These are phyloP conservation scores for Plumapathes pennacea DNA, from an alignment of 92 coral and sea anemone genomes.

Conservation along the genomic window DNA sequence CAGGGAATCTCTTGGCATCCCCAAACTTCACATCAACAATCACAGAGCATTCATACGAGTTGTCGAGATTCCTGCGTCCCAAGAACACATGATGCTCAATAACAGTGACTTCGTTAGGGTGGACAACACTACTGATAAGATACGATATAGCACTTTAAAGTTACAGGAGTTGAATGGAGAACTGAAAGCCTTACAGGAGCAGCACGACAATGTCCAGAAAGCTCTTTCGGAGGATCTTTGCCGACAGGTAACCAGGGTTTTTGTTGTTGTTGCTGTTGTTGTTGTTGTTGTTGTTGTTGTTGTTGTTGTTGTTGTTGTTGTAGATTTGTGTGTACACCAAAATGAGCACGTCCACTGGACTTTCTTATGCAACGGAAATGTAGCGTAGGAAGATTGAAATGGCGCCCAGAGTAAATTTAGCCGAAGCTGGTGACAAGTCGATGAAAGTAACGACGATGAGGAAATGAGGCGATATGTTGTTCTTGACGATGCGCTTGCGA, in stretches of 20 bases:
- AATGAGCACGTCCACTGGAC: no score
- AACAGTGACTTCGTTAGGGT: slow-evolving; percentile 70
- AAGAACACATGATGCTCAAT: slow-evolving; percentile 23
- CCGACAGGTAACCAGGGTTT: slow-evolving; percentile 84
- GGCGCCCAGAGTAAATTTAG: no score
- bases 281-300: no score
- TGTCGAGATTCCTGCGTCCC: slow-evolving; percentile 61
- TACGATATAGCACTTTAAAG: slow-evolving; percentile 74
- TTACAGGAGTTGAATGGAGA: slow-evolving; percentile 80
- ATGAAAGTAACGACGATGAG: no score
- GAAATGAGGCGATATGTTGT: no score
- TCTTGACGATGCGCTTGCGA: no score
- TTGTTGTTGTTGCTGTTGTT: no score
- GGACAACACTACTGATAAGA: slow-evolving; percentile 55
- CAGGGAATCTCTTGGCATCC: slow-evolving; percentile 55
- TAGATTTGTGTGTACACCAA: no score
- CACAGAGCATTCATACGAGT: slow-evolving; percentile 80
- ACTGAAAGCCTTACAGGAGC: slow-evolving; percentile 70
- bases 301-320: no score
- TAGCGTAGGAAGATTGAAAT: no score
- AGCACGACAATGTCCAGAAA: slow-evolving; percentile 62
- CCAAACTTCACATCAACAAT: slow-evolving; percentile 54
- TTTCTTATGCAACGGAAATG: no score
- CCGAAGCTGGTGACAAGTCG: no score
- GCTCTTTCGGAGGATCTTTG: slow-evolving; percentile 74